Evolutionary conservation across 1,140 invertebrate species (phyloP), one percentile per base, ranked within the genome.

Genomic region (Mercenaria mercenaria): DNA sequence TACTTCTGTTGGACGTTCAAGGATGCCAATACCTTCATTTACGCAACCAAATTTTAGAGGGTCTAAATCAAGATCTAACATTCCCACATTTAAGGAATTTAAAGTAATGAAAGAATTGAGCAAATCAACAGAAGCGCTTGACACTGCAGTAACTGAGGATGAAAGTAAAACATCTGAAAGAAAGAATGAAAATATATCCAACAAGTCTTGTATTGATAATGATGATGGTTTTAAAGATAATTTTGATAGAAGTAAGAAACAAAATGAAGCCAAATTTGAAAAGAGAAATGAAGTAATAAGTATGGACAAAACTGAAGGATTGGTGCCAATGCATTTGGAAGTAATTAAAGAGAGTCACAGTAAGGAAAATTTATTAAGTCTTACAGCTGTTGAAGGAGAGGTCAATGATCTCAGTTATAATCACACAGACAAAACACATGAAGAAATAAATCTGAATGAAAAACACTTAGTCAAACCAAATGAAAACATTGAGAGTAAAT

Each of bases 41-140:
- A 32, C 32, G n/a, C 59, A 59, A 50, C 39, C 69, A 43, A 50
- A 52, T 8, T 8, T 64, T 47, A 11, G 18, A 39, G 29, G 26
- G 20, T 52, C 47, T 2, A 18, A 52, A 18, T 56, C 52, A 20
- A 80, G 76, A 34, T 47, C 52, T 23, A 39, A 64, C 39, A 88
- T 88, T 47, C 86, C 86, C 10, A 41, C 86, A 43, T 79, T 81
- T 37, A 26, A 88, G 23, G 77, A 88, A 52, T 88, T 88, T 56
- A 88, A 88, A 52, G 47, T 41, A 32, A 26, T 61, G n/a, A 88
- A 88, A 79, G 82, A 82, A 59, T 26, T 59, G 3, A 37, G 37
- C 29, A 82, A 82, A 20, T 52, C 41, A 32, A 82, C 80, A 37
- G 56, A 64, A 56, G 64, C 52, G 0, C 32, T 61, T n/a, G 20